Percentiles rank a stretch among this genome's conserved stretches.
phyloP scores from a whole-genome alignment of 2,797 vertebrate species.

The Cyprinella venusta region DNA sequence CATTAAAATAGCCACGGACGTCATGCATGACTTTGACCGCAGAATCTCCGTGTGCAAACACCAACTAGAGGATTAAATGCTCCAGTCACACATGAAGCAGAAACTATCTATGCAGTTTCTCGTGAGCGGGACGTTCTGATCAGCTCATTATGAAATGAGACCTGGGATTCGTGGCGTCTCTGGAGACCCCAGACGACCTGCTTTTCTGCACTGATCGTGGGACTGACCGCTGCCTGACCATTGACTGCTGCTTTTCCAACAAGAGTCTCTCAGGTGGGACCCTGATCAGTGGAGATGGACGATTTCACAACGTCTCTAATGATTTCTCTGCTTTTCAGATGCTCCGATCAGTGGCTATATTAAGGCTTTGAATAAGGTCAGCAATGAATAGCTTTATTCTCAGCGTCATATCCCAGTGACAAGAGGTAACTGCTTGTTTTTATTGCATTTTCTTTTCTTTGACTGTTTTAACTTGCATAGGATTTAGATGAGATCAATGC shows the following conservation, averaged over 20 bases:
- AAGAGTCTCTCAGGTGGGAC: slow-evolving; percentile 11
- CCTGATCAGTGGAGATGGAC: slow-evolving; percentile 3
- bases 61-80: slow-evolving; percentile 5
- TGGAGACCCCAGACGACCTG: slow-evolving; percentile 31
- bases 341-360: slow-evolving; percentile 55
- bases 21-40: slow-evolving; percentile 32
- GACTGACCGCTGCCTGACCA: slow-evolving; percentile 18
- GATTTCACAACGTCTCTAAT: slow-evolving; percentile 9
- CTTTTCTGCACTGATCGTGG: slow-evolving; percentile 5
- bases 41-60: slow-evolving; percentile 24
- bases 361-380: slow-evolving; percentile 63
- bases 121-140: neutral
- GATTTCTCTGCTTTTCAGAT: slow-evolving; percentile 18
- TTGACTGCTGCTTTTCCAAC: neutral
- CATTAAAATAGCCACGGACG: neutral
- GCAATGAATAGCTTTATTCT: slow-evolving; percentile 50
- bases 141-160: neutral
- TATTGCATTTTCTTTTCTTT: neutral
- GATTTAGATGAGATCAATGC: slow-evolving; percentile 7
- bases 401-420: slow-evolving; percentile 25
- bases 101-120: slow-evolving; percentile 3
- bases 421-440: slow-evolving; percentile 48
- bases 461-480: slow-evolving; percentile 12
- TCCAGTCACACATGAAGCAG: slow-evolving; percentile 12
- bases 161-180: slow-evolving; percentile 9